phyloP scores from a whole-genome alignment of 2,113 vertebrate species.

The Toxotes chatareus region DNA sequence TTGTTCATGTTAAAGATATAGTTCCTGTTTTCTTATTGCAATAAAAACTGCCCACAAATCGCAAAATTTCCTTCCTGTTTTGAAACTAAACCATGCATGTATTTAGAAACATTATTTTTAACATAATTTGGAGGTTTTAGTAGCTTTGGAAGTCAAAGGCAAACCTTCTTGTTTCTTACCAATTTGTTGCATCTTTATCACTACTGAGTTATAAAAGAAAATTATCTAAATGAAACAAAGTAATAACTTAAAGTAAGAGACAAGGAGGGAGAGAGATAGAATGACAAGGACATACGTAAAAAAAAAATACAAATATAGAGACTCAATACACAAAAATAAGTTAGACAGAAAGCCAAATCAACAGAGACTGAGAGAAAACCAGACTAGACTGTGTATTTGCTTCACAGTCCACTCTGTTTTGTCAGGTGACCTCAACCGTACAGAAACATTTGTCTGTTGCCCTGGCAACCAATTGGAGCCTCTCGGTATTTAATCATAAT shows the following conservation, averaged over 20 bases:
- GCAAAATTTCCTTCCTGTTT: conserved; percentile 42
- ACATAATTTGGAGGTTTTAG: not conserved
- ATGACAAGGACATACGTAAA: not conserved
- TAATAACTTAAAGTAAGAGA: not conserved
- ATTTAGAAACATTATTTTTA: not conserved
- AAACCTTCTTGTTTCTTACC: not conserved
- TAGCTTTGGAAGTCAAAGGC: not conserved
- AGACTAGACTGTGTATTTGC: conserved; percentile 37
- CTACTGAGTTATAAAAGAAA: not conserved
- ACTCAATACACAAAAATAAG: not conserved
- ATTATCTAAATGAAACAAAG: not conserved
- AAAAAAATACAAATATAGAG: not conserved
- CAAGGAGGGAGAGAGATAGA: not conserved
- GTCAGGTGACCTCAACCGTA: conserved; percentile 57
- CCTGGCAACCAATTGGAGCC: conserved; percentile 71
- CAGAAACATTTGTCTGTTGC: conserved; percentile 64
- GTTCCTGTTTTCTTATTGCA: conserved; percentile 21
- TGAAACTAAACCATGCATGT: not conserved
- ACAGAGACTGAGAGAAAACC: conserved; percentile 34
- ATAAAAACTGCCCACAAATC: not conserved
- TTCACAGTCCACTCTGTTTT: conserved; percentile 22
- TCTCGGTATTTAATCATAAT: conserved; percentile 74
- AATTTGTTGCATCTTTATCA: not conserved
- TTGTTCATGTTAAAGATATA: conserved; percentile 7
- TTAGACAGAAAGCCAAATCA: conserved; percentile 11